Evolutionary conservation across 2,797 vertebrate species (phyloP).

Genomic region (Loriculus beryllinus): DNA sequence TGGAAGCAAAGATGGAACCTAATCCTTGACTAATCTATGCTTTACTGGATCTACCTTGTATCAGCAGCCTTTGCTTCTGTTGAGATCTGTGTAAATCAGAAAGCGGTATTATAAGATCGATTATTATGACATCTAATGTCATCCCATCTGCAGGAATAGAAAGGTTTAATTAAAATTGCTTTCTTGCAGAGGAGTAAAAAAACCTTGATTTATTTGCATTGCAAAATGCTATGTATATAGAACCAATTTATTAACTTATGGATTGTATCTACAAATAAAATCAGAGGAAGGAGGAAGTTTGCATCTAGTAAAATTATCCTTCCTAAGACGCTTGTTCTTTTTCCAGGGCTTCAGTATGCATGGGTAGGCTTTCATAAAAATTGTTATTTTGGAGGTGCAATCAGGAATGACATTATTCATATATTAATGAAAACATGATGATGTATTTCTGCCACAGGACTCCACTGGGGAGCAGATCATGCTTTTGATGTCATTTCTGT

Average conservation of each 20-base stretch:
- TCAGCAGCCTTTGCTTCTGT: conserved; percentile 3
- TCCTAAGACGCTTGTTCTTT: neutral
- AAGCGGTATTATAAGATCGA: neutral
- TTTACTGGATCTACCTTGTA: conserved; percentile 10
- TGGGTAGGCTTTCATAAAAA: neutral
- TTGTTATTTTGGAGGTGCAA: neutral
- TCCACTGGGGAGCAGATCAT: neutral
- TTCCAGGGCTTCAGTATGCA: neutral
- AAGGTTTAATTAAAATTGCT: neutral
- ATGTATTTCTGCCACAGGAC: neutral
- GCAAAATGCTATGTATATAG: neutral
- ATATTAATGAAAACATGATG: neutral
- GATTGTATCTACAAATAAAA: neutral
- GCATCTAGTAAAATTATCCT: neutral
- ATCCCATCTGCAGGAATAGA: neutral
- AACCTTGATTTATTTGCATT: neutral
- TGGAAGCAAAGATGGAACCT: conserved; percentile 28
- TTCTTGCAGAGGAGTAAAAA: neutral
- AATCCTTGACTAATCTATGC: conserved; percentile 55
- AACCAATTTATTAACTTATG: neutral
- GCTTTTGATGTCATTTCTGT: neutral
- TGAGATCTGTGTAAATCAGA: conserved; percentile 5
- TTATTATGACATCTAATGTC: neutral
- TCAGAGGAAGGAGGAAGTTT: neutral
- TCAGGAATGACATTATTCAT: neutral